Percentiles rank a stretch among this genome's conserved stretches.
These are phyloP conservation scores for Parus major DNA, from an alignment of 2,113 vertebrate genomes.

Conservation along the genomic window DNA sequence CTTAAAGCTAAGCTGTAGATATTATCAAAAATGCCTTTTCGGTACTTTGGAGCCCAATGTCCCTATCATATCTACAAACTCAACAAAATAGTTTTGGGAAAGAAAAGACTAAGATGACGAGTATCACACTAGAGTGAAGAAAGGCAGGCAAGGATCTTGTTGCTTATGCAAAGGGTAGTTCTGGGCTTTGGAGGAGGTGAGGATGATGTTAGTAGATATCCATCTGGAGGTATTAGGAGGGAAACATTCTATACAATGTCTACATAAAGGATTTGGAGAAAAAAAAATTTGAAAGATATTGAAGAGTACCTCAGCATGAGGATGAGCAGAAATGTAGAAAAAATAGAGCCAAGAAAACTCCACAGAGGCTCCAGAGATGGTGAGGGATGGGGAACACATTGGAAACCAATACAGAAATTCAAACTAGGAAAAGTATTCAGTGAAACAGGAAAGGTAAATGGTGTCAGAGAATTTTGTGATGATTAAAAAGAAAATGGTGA, in stretches of 20 bases:
- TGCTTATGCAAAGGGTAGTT: not conserved
- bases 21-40: not conserved
- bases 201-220: not conserved
- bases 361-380: not conserved
- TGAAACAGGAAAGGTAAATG: not conserved
- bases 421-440: not conserved
- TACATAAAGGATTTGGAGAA: not conserved
- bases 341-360: not conserved
- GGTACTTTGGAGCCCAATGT: not conserved
- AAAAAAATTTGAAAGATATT: not conserved
- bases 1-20: not conserved
- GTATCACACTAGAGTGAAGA: not conserved
- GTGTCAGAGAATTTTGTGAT: not conserved
- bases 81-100: not conserved
- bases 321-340: not conserved
- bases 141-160: not conserved
- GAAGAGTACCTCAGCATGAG: not conserved
- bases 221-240: not conserved
- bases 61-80: not conserved
- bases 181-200: not conserved
- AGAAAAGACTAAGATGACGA: not conserved
- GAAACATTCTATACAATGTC: not conserved
- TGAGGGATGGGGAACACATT: not conserved
- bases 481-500: not conserved
- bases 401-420: not conserved